Evolutionary conservation across 1,140 invertebrate genomes (phyloP).

Genomic region (Agrypnia vestita): DNA sequence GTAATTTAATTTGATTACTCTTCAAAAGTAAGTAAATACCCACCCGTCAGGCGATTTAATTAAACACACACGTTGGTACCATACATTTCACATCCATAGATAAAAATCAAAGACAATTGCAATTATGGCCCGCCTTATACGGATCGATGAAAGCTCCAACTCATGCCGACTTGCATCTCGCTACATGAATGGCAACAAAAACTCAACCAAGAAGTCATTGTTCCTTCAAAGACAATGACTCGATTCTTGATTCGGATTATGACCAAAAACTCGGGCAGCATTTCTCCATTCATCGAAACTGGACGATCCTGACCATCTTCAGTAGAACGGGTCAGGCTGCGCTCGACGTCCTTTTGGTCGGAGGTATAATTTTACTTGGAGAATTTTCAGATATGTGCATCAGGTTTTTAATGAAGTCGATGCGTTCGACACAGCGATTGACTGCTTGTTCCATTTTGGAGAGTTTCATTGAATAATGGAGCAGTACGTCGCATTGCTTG

Average conservation of each 20-base stretch:
- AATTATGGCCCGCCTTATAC: background rate
- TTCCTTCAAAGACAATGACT: slow-evolving; percentile 9
- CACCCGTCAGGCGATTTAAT: slow-evolving; percentile 3
- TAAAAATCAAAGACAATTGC: slow-evolving; percentile 18
- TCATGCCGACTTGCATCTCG: slow-evolving; percentile 18
- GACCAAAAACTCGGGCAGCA: background rate
- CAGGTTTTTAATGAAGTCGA: slow-evolving; percentile 8
- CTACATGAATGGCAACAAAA: slow-evolving; percentile 32
- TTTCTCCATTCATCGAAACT: background rate
- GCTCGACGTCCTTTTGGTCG: background rate
- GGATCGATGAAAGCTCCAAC: background rate
- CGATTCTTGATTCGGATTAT: slow-evolving; percentile 5
- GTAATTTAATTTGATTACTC: background rate
- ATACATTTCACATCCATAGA: background rate
- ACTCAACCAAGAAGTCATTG: background rate
- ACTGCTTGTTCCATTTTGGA: slow-evolving; percentile 10
- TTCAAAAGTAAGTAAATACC: background rate
- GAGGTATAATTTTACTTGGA: background rate
- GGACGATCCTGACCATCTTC: background rate
- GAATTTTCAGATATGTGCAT: background rate
- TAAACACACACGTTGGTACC: background rate
- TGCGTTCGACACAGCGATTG: slow-evolving; percentile 10
- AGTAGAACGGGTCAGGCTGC: background rate
- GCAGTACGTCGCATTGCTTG: background rate
- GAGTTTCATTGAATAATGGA: slow-evolving; percentile 24